These are phyloP conservation scores for Yoshiicerus persimilis DNA, from an alignment of 1,140 invertebrate genomes.

Conservation along the genomic window DNA sequence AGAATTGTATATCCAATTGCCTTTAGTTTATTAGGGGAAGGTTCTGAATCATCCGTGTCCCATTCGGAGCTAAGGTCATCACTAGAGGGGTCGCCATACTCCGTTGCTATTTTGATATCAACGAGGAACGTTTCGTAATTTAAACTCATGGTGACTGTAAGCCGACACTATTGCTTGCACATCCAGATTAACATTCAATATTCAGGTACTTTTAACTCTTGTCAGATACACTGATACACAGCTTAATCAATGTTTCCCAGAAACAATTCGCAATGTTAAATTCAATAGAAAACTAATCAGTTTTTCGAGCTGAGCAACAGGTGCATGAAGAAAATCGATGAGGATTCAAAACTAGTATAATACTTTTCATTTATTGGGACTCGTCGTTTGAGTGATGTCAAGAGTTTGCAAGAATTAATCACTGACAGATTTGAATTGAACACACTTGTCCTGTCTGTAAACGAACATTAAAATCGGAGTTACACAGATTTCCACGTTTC, in stretches of 20 bases:
- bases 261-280: neutral
- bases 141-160: conserved; percentile 32
- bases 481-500: neutral
- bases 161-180: neutral
- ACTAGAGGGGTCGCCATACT: conserved; percentile 80
- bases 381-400: too few species aligned
- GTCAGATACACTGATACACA: neutral
- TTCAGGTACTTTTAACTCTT: neutral
- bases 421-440: too few species aligned
- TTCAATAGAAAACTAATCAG: too few species aligned
- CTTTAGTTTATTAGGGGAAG: conserved; percentile 29
- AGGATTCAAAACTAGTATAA: too few species aligned
- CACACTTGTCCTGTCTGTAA: too few species aligned
- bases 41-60: conserved; percentile 72
- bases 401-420: neutral
- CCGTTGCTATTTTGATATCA: conserved; percentile 53
- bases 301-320: neutral
- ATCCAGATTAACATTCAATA: neutral
- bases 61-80: conserved; percentile 87
- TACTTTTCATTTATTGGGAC: too few species aligned
- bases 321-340: neutral
- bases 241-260: too few species aligned
- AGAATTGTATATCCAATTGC: conserved; percentile 21
- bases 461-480: neutral
- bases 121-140: conserved; percentile 44